A percentile compares a stretch with the other conserved stretches of the same genome.
Evolutionary conservation across 2,113 vertebrate genomes (phyloP).

Genomic region (Numenius arquata): DNA sequence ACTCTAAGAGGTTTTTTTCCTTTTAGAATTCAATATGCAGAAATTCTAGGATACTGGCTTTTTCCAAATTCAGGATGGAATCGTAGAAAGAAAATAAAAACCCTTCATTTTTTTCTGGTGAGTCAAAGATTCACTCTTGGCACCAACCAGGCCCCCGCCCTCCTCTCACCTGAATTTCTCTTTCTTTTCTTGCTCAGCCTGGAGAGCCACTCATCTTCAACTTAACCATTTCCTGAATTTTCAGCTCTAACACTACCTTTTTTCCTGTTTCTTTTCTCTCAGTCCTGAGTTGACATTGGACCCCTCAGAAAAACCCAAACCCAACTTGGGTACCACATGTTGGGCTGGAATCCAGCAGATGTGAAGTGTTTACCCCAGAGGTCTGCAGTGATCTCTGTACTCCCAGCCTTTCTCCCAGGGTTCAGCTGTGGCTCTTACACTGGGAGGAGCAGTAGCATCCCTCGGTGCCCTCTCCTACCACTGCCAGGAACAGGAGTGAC

Average conservation of each 20-base stretch:
- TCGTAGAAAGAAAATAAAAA: background rate
- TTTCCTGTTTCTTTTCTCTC: background rate
- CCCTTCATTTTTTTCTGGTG: background rate
- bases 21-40: background rate
- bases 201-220: background rate
- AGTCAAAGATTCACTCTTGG: background rate
- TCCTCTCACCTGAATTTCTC: background rate
- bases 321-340: rapidly evolving
- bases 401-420: background rate
- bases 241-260: background rate
- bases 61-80: background rate
- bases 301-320: background rate
- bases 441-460: background rate
- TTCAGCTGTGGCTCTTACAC: background rate
- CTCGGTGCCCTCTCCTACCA: background rate
- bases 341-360: background rate
- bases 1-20: background rate
- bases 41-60: background rate
- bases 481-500: background rate
- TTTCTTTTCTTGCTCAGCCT: background rate
- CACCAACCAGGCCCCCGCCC: background rate
- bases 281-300: background rate
- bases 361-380: background rate
- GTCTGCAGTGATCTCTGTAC: background rate
- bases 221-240: background rate